Conservation (phyloP, 2,888 invertebrate genomes). For the Psylliodes chrysocephalus region DNA sequence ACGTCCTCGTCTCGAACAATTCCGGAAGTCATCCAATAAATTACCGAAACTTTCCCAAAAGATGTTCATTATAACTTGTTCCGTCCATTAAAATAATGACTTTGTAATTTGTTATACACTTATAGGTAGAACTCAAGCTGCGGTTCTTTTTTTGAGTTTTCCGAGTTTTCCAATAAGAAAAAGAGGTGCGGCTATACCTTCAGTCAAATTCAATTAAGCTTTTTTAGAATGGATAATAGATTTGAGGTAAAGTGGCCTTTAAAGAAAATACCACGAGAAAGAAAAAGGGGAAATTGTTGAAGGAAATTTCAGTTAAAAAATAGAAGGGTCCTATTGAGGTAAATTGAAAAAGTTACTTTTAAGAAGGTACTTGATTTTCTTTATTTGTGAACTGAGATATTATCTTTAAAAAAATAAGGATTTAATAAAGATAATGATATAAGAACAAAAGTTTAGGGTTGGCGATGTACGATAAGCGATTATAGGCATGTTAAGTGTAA, state of each 20-base stretch:
- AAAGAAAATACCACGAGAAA: constrained; percentile 15
- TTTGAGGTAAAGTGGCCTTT: constrained; percentile 25
- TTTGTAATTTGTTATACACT: constrained; percentile 33
- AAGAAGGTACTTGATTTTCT: too few species aligned
- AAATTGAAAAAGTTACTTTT: constrained; percentile 3
- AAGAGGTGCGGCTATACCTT: constrained; percentile 15
- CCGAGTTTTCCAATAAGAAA: constrained; percentile 23
- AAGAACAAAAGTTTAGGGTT: too few species aligned
- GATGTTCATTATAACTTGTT: constrained; percentile 30
- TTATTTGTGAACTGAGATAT: too few species aligned
- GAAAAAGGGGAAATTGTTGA: constrained; percentile 1
- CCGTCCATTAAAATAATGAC: constrained; percentile 29
- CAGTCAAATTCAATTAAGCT: constrained; percentile 25
- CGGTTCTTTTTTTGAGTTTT: constrained; percentile 17
- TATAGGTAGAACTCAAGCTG: constrained; percentile 10
- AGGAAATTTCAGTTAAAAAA: constrained; percentile 9
- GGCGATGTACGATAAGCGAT: too few species aligned
- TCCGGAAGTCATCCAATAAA: constrained; percentile 26
- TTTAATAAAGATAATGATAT: too few species aligned
- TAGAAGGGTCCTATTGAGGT: neutral
- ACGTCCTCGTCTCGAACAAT: constrained; percentile 8
- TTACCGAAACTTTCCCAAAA: constrained; percentile 23
- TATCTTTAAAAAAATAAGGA: too few species aligned
- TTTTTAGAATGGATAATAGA: constrained; percentile 14
- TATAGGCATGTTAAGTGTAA: too few species aligned